Conservation (phyloP, 2,888 invertebrate genomes). For the Eristalinus aeneus region DNA sequence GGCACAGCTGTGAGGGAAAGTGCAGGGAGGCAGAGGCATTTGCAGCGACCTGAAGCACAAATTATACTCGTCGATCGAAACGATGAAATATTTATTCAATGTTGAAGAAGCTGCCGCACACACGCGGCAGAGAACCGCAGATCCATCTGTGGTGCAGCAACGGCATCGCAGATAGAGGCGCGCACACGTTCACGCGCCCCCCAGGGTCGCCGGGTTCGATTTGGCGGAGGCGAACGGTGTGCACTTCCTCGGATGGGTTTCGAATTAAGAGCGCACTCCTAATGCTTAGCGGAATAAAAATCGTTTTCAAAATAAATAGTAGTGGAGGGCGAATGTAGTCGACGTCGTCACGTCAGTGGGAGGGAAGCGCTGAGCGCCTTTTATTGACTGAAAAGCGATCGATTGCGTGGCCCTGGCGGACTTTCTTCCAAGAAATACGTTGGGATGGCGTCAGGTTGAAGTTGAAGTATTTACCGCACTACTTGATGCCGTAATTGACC, state of each 20-base stretch:
- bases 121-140: constrained; percentile 3
- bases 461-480: neutral
- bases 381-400: neutral
- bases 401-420: neutral
- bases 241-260: constrained; percentile 39
- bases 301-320: constrained; percentile 53
- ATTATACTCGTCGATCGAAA: constrained; percentile 55
- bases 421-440: neutral
- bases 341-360: neutral
- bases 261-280: constrained; percentile 45
- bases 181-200: constrained; percentile 1
- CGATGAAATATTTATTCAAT: constrained; percentile 69
- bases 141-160: neutral
- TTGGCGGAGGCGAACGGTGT: neutral
- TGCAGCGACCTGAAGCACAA: neutral
- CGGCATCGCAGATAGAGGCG: too few species aligned
- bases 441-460: neutral
- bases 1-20: too few species aligned
- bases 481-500: neutral
- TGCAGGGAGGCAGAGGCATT: neutral
- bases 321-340: neutral
- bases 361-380: neutral
- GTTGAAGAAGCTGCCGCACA: neutral
- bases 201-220: neutral
- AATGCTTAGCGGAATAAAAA: constrained; percentile 51